Evolutionary conservation across 2,113 vertebrate species (phyloP).

Genomic region (Nettapus auritus): DNA sequence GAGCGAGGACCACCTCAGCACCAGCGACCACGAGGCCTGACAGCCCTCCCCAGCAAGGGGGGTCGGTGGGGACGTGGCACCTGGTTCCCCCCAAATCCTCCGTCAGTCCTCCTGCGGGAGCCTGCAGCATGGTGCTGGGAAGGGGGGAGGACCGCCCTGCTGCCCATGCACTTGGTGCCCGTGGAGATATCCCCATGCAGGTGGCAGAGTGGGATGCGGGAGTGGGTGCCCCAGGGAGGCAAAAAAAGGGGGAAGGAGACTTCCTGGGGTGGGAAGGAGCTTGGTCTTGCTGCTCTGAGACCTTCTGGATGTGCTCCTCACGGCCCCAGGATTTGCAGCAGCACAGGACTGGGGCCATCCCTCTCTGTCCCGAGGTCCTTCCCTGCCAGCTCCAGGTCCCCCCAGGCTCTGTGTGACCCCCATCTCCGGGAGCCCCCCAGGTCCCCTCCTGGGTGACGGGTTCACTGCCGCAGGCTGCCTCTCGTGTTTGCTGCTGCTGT

Average conservation of each 20-base stretch:
- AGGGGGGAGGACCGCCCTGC: not conserved
- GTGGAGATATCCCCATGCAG: not conserved
- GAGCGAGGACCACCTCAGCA: slow-evolving; percentile 74
- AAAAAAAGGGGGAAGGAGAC: not conserved
- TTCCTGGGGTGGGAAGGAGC: not conserved
- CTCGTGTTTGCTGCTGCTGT: not conserved
- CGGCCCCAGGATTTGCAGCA: not conserved
- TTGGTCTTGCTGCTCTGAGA: not conserved
- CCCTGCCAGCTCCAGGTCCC: not conserved
- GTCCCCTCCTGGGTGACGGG: not conserved
- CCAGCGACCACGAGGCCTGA: slow-evolving; percentile 82
- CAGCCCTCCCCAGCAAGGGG: not conserved
- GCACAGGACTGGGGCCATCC: not conserved
- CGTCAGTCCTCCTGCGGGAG: not conserved
- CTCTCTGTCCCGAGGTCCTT: not conserved
- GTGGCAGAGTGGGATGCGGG: not conserved
- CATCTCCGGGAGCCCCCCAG: not conserved
- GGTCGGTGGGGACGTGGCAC: not conserved
- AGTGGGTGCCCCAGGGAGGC: not conserved
- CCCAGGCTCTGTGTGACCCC: not conserved
- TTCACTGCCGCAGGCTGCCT: not conserved
- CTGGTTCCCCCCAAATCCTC: not conserved
- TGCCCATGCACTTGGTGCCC: not conserved
- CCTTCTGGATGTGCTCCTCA: not conserved
- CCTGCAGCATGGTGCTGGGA: not conserved